Evolutionary conservation across 2,888 invertebrate species (phyloP), one percentile per base, ranked within the genome.

Genomic region (Galeopsomyia nigrocyanea): DNA sequence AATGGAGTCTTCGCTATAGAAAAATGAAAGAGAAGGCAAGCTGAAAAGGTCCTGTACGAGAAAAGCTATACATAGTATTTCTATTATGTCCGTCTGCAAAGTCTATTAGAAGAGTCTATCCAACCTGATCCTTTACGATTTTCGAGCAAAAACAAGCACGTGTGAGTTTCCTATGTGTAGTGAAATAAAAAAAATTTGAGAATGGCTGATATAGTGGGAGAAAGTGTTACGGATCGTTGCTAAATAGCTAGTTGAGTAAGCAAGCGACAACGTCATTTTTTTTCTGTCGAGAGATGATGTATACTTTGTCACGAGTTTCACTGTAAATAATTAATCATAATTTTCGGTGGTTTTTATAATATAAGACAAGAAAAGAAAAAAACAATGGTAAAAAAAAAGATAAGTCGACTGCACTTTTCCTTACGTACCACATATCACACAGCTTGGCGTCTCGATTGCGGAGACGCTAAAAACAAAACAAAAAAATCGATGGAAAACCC

Each of bases 31-130:
- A 58, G 16, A 46, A 58, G 13, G 55, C 19, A 57, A 17, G 26
- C 74, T 76, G 71, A 76, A 73, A 77, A 77, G 65, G 76, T 78
- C 78, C 79, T 81, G 81, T 79, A 79, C 77, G 5, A 46, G 68
- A 65, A 62, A 77, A 77, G 74, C 78, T 80, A 79, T 60, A 75
- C 46, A 80, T 81, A 82, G 82, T 84, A 85, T 85, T 85, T 84
- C 85, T 86, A 85, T 85, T 85, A 85, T 83, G 84, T 84, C 82
- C 81, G 82, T 84, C 83, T 86, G 86, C 84, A 85, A 85, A 86
- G 84, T 86, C 84, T 86, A 86, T 86, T 84, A 83, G 83, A 82
- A 84, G 83, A 86, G 84, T 86, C 83, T 84, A 85, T 83, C 75
- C 69, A 72, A 64, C 65, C 74, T 56, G 22, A 62, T 68, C 71